Base-by-base conservation (phyloP, 2,113 vertebrate species). In the Lagopus leucura region DNA sequence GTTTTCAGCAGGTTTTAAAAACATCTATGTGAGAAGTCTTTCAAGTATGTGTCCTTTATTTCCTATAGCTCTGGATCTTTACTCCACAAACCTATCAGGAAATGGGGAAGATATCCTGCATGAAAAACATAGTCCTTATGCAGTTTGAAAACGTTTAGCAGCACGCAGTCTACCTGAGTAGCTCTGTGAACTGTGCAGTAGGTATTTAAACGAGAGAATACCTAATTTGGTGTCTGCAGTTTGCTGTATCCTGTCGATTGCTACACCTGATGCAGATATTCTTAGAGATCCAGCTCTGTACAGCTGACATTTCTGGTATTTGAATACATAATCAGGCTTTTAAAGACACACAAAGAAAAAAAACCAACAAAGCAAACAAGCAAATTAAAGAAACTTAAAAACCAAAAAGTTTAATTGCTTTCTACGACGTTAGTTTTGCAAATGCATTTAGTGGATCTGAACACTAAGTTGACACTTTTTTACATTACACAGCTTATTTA, bases 351-450 rank as follows among this genome's bases (percentile, higher is more conserved):
- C 20, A 57, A 87, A 24, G 14, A 38, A 81, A 73, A 85, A 77
- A 78, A 82, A 57, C 7, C 28, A 92, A 75, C 28, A 92, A 75
- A 58, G 10, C 32, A 92, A 76, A 58, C 69, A 54, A 28, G 27
- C 27, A 54, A 54, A 54, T 27, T 28, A 54, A 54, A 54, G 14
- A 54, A 54, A 54, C 25, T 54, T 54, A 14, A 52, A 52, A 54
- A 54, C 57, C 90, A 60, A 91, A 96, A 91, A 25, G 19, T 34
- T 82, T 92, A 67, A 82, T 81, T 25, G 71, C 45, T 85, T 76
- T 80, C n/a, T 43, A 55, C 11, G 64, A 48, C 36, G 64, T 89
- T 14, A 67, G 58, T 55, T 78, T 71, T 92, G 69, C 65, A 83
- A 93, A 87, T n/a, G 12, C 12, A 16, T 54, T 58, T 83, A 47